A percentile compares a stretch with the other conserved stretches of the same genome.
Evolutionary conservation across 2,797 vertebrate species (phyloP).

Genomic region (Mus spretus): DNA sequence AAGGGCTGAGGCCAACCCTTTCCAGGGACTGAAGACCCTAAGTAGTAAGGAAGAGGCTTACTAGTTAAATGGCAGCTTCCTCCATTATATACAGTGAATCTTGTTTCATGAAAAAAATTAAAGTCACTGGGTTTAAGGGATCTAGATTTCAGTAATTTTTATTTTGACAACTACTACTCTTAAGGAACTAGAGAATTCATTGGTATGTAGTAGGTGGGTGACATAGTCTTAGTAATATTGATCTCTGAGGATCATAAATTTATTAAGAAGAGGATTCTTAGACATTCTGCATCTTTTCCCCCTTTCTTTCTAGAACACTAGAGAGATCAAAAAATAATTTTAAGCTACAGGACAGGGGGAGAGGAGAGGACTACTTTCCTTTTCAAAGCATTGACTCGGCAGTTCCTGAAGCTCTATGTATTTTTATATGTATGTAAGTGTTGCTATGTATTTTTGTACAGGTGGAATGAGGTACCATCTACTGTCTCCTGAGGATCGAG

Average conservation of each 20-base stretch:
- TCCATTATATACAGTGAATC: not conserved
- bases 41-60: not conserved
- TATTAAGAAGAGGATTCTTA: not conserved
- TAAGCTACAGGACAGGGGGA: not conserved
- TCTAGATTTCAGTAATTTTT: conserved; percentile 39
- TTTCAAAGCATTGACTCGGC: conserved; percentile 51
- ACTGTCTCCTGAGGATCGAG: conserved; percentile 96
- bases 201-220: not conserved
- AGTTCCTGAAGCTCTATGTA: conserved; percentile 34
- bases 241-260: conserved; percentile 54
- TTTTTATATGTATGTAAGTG: conserved; percentile 71
- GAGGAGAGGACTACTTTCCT: not conserved
- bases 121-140: conserved; percentile 29
- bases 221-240: conserved; percentile 21
- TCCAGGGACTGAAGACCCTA: not conserved
- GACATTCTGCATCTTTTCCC: not conserved
- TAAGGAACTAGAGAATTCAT: conserved; percentile 1
- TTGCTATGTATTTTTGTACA: conserved; percentile 84
- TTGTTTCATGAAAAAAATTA: not conserved
- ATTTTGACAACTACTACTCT: conserved; percentile 44
- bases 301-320: not conserved
- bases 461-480: conserved; percentile 99
- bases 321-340: not conserved
- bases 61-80: not conserved
- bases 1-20: conserved; percentile 4